Evolutionary conservation across 2,888 invertebrate species (phyloP).

Genomic region (Trichopria drosophilae): DNA sequence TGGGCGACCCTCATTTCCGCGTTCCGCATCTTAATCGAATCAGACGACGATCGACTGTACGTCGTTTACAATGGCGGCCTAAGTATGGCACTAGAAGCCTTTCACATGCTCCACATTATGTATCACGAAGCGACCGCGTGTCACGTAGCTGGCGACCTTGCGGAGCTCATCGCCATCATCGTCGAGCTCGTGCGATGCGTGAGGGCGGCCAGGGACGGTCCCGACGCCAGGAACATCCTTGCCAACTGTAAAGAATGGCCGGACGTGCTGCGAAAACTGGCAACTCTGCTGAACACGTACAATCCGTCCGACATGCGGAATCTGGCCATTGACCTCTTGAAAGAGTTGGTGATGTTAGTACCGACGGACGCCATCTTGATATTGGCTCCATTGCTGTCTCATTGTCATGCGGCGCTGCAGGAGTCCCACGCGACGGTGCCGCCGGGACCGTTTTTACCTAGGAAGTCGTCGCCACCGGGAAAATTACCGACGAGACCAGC

Average conservation of each 20-base stretch:
- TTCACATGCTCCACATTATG: slow-evolving; percentile 89
- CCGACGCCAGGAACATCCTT: slow-evolving; percentile 69
- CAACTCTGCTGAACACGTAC: slow-evolving; percentile 85
- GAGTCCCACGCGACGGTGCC: slow-evolving; percentile 73
- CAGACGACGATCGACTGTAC: slow-evolving; percentile 84
- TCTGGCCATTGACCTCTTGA: slow-evolving; percentile 75
- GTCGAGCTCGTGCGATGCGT: slow-evolving; percentile 73
- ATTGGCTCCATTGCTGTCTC: slow-evolving; percentile 81
- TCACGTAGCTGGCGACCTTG: slow-evolving; percentile 80
- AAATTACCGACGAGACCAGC: slow-evolving; percentile 73
- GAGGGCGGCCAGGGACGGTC: slow-evolving; percentile 69
- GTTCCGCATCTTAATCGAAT: slow-evolving; percentile 81
- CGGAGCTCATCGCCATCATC: slow-evolving; percentile 80
- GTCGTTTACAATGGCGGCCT: slow-evolving; percentile 90
- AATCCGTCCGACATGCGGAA: slow-evolving; percentile 83
- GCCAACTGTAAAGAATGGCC: slow-evolving; percentile 83
- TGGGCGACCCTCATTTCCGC: slow-evolving; percentile 94
- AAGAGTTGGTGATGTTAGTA: slow-evolving; percentile 77
- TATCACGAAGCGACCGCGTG: slow-evolving; percentile 92
- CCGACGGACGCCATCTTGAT: slow-evolving; percentile 80
- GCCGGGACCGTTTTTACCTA: slow-evolving; percentile 77
- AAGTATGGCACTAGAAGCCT: slow-evolving; percentile 69
- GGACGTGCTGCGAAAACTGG: slow-evolving; percentile 82
- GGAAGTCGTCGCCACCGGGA: slow-evolving; percentile 66
- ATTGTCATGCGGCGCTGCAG: slow-evolving; percentile 80